Evolutionary conservation across 1,140 invertebrate genomes (phyloP).

Genomic region (Pseudomyrmex flavicornis): DNA sequence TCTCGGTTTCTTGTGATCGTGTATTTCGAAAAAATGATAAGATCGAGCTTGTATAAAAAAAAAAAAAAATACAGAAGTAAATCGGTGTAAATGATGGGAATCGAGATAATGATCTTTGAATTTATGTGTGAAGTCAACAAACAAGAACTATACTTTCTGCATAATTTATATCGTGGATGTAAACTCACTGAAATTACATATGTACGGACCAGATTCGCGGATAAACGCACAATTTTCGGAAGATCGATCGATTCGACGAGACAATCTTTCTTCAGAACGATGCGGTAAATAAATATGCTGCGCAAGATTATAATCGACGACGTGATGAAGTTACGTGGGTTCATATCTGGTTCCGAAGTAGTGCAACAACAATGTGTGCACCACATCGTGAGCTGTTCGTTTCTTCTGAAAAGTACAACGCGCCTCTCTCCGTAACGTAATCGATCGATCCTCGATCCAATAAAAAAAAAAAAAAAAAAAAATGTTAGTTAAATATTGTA

Average conservation of each 20-base stretch:
- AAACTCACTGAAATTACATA: neutral
- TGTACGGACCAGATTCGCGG: neutral
- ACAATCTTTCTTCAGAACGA: slow-evolving; percentile 15
- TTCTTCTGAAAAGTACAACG: neutral
- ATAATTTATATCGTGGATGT: neutral
- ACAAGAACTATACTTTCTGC: neutral
- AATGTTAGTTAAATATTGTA: neutral
- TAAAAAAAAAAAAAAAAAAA: too few relatives aligned
- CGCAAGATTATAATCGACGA: slow-evolving; percentile 31
- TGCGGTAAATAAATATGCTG: slow-evolving; percentile 34
- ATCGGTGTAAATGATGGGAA: too few relatives aligned
- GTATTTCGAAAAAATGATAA: too few relatives aligned
- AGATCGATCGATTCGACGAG: slow-evolving; percentile 4
- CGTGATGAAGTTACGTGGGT: slow-evolving; percentile 44
- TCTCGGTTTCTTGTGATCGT: too few relatives aligned
- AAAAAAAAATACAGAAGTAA: too few relatives aligned
- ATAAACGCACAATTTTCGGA: neutral
- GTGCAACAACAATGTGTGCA: neutral
- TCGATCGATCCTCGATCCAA: neutral
- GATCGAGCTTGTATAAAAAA: too few relatives aligned
- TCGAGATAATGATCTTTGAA: neutral
- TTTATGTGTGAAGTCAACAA: neutral
- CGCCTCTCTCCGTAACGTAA: neutral
- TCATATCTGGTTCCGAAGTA: slow-evolving; percentile 12
- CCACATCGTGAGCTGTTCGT: slow-evolving; percentile 1